Percentiles rank a stretch among this genome's conserved stretches.
Evolutionary conservation across 2,888 invertebrate genomes (phyloP).

Genomic region (Meta bourneti): DNA sequence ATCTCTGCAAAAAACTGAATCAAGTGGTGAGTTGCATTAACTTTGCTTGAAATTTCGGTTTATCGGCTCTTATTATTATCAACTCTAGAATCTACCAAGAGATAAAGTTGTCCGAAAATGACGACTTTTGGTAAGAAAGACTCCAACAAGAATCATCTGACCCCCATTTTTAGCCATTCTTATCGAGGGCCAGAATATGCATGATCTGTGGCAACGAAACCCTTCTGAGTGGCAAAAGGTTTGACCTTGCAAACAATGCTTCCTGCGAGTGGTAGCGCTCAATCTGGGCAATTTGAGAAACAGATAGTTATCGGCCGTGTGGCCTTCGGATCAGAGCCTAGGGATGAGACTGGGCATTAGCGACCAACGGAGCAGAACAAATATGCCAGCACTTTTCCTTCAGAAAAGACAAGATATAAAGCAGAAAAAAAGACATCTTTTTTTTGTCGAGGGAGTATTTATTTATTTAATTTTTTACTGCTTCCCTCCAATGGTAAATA

Average conservation of each 20-base stretch:
- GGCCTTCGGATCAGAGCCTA: constrained; percentile 51
- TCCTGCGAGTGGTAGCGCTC: not conserved
- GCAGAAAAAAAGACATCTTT: constrained; percentile 38
- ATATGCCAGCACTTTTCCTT: constrained; percentile 71
- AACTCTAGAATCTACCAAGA: no score
- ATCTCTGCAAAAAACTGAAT: no score
- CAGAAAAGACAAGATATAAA: constrained; percentile 39
- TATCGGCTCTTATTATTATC: no score
- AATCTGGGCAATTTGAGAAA: constrained; percentile 32
- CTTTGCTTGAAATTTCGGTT: no score
- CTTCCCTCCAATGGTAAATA: not conserved
- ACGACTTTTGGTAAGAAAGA: no score
- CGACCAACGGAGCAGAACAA: constrained; percentile 73
- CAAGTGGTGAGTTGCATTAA: no score
- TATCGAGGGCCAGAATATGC: not conserved
- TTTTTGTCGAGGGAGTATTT: constrained; percentile 64
- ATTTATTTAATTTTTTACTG: constrained; percentile 40
- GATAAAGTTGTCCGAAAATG: no score
- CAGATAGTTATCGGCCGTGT: constrained; percentile 63
- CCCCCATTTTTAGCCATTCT: not conserved
- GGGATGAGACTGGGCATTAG: constrained; percentile 64
- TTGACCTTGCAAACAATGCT: constrained; percentile 71
- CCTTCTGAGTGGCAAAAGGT: constrained; percentile 41
- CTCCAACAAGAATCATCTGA: not conserved
- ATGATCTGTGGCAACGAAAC: not conserved